A percentile compares a stretch with the other conserved stretches of the same genome.
phyloP scores from a whole-genome alignment of 2,113 vertebrate species.

The Psophia crepitans region DNA sequence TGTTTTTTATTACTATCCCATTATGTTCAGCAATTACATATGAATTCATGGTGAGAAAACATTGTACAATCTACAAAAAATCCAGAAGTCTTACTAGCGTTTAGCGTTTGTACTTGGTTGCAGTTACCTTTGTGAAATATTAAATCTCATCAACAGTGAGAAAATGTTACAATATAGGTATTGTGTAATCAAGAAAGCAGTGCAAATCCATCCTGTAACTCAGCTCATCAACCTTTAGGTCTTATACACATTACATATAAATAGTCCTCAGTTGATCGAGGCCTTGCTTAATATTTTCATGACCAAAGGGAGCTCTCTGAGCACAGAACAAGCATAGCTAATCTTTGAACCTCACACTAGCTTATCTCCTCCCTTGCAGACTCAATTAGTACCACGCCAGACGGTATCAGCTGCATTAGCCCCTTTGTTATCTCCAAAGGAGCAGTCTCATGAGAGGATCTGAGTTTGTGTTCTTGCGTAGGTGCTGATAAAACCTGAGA shows the following conservation, averaged over 20 bases:
- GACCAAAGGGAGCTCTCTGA: background rate
- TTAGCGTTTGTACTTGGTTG: background rate
- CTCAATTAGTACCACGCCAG: background rate
- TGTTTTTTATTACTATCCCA: background rate
- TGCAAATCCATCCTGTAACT: background rate
- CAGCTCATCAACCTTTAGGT: background rate
- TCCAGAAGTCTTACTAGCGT: background rate
- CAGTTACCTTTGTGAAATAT: background rate
- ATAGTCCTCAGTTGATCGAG: background rate
- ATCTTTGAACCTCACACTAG: background rate
- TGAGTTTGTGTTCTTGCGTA: background rate
- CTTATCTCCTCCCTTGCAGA: background rate
- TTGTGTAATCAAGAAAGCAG: background rate
- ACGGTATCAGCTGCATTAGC: too few relatives aligned
- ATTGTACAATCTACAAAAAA: background rate
- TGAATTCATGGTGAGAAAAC: background rate
- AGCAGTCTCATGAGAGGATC: background rate
- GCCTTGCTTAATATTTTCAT: background rate
- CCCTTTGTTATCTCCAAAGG: background rate
- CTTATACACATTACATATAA: background rate
- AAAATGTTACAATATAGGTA: background rate
- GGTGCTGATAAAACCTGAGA: background rate
- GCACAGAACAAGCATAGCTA: background rate
- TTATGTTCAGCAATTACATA: background rate
- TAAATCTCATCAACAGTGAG: background rate